Evolutionary conservation across 2,113 vertebrate genomes (phyloP), one percentile per base, ranked within the genome.

Genomic region (Cheirogaleus medius): DNA sequence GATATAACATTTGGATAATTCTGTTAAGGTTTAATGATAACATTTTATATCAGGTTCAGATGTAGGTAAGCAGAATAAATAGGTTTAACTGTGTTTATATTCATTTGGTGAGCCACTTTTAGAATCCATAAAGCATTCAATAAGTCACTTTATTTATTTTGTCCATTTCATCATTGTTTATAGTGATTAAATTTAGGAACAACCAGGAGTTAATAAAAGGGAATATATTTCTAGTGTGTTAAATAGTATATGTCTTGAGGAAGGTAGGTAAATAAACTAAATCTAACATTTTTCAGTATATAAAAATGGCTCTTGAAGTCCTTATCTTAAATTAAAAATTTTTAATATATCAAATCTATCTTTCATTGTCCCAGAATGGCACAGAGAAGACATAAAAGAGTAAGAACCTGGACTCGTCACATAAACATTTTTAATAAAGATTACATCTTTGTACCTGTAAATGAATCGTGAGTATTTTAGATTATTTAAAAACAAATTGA

Each of bases 361-460:
- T 97, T 96, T 98, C 37, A 7, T 96, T 96, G 97, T 91, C 47
- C 20, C 96, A 99, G 99, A 98, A 98, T 96, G 0, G 99, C 99
- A 76, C 99, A 99, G 95, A 99, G 99, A 98, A 99, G 99, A 84
- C 99, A 99, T 97, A 99, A 99, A 90, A 99, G 99, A 95, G 99
- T 99, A 82, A 99, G 99, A 98, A 99, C 99, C 0, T 99, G 99
- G 99, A 99, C 99, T 74, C 99, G 99, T 37, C 99, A 99, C 82
- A 99, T 99, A 97, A 99, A 99, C 98, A 99, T 99, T 98, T 99
- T 99, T 98, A 99, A 97, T 87, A 99, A 99, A 98, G 99, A 99
- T 98, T 99, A 99, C 84, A 99, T 99, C 56, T 99, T 99, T 99
- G 99, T 99, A 52, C 99, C 99, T 95, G 99, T 99, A 95, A 99